Evolutionary conservation across 1,140 invertebrate genomes (phyloP).

Genomic region (Drosophila grimshawi): DNA sequence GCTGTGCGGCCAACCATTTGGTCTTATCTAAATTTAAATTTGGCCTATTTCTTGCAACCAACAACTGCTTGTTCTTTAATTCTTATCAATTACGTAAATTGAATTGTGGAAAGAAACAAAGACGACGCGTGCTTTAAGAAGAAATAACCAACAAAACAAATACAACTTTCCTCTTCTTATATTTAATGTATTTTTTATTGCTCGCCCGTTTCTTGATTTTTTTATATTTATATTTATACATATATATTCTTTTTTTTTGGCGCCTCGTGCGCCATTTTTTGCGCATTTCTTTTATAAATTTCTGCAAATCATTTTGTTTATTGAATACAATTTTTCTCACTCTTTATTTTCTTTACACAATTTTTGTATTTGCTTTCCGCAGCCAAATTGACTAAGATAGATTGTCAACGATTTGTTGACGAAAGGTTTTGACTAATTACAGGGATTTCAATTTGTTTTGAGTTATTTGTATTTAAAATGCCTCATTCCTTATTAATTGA

Average conservation of each 20-base stretch:
- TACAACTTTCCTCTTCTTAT: constrained; percentile 27
- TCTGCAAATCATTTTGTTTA: constrained; percentile 65
- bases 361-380: constrained; percentile 6
- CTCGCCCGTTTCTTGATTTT: constrained; percentile 2
- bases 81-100: constrained; percentile 81
- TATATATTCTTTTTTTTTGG: constrained; percentile 21
- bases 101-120: constrained; percentile 44
- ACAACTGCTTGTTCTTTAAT: constrained; percentile 33
- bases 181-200: constrained; percentile 31
- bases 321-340: constrained; percentile 17
- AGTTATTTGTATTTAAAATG: not conserved
- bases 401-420: constrained; percentile 33
- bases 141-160: constrained; percentile 1
- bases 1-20: constrained; percentile 7
- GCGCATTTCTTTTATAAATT: constrained; percentile 63
- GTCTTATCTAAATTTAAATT: constrained; percentile 76
- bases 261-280: constrained; percentile 39
- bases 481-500: not conserved
- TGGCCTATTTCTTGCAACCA: constrained; percentile 63
- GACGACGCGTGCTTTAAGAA: constrained; percentile 24
- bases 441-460: constrained; percentile 6
- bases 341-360: not conserved
- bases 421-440: constrained; percentile 1
- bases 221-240: constrained; percentile 12
- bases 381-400: constrained; percentile 45